Base-by-base conservation (phyloP, 2,113 vertebrate species). In the Forbesichthys papilliferus region DNA sequence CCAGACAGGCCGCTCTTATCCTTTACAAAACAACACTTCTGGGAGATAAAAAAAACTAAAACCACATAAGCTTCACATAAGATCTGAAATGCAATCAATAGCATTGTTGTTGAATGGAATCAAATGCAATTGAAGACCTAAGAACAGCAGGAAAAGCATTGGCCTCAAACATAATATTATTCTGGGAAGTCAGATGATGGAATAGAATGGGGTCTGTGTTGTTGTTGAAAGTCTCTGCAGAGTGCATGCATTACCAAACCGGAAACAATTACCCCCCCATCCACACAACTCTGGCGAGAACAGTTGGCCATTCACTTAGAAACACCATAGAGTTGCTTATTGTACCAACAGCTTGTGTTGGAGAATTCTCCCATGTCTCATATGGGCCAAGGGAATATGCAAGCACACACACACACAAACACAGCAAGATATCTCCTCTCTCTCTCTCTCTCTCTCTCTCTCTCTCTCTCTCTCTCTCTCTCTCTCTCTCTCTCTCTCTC, bases 101-200 rank as follows among this genome's bases (percentile, higher is more conserved):
- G 93, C 93, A 93, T 91, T 91, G 86, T 90, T 90, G 90, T 92
- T 93, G 89, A 91, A 92, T 91, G 90, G 94, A 93, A 94, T 93
- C 93, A 93, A 93, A 93, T 92, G 92, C 92, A 93, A 95, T 93
- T 92, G 92, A 94, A 94, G 94, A 92, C 92, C 93, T 93, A 92
- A 92, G 92, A 94, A 94, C 93, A 94, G 93, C 94, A 93, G 92
- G 91, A 94, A 42, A 94, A 94, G 94, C 91, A 93, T 92, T 93
- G 93, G 92, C 93, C 87, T 92, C 92, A 93, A 92, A 94, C 94
- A 95, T 93, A 94, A 90, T 94, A 93, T 94, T 93, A 95, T 94
- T 94, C 94, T 94, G 36, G 3, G 92, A 58, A 42, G 5, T 9
- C 16, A 3, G 27, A 16, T 69, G 64, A 12, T 74, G 11, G 53